Base-by-base conservation (phyloP, 2,888 invertebrate genomes). In the Rhopalosiphum nymphaeae region DNA sequence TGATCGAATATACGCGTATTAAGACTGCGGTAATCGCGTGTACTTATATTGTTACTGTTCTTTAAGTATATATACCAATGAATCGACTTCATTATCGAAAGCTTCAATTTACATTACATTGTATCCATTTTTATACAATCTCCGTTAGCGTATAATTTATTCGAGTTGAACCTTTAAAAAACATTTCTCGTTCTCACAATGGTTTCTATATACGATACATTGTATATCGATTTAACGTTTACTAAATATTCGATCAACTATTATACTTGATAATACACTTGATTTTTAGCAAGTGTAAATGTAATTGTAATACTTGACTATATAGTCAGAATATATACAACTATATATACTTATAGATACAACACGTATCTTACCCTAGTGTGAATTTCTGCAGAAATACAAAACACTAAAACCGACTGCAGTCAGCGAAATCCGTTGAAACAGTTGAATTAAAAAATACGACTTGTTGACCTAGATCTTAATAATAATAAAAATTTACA, bases 1-100 rank as follows among this genome's bases (percentile, higher is more conserved):
- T 85, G 84, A 85, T 91, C 44, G 3, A n/a, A 56, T 57, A 86
- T 21, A n/a, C 16, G 78, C 36, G 36, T 78, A 36, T 36, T 78
- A 78, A 67, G 78, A 36, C 78, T 36, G 36, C 36, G 36, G 21
- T 78, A 42, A 21, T 42, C 56, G 49, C 29, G 36, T 57, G 49
- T 11, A 87, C 49, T 87, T 29, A 9, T 57, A 36, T 26, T 78
- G 16, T n/a, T 57, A 57, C 42, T 91, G 13, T 85, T 21, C 13
- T 44, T 42, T 53, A 42, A 7, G 21, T 36, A 26, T 53, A 56
- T 49, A 36, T 87, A 36, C 61, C 36, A 36, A 67, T 42, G 92
- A 92, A 67, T 49, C 49, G 67, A 16, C 88, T 56, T 89, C 78
- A 57, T 78, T 88, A 56, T 78, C 42, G 88, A 93, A 78, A 92